Evolutionary conservation across 2,113 vertebrate genomes (phyloP).

Genomic region (Hippocampus barbouri): DNA sequence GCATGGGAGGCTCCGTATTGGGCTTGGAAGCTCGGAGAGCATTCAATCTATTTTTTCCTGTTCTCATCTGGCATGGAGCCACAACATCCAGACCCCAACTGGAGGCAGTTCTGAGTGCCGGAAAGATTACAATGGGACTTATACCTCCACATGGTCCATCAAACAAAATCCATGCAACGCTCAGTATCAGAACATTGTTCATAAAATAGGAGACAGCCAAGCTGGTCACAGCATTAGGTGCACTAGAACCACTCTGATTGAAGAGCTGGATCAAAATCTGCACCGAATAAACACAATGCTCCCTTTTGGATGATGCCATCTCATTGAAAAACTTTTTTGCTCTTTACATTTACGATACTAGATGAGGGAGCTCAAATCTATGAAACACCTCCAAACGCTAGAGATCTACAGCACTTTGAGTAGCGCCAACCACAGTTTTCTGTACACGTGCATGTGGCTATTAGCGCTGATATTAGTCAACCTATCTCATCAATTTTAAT

Average conservation of each 20-base stretch:
- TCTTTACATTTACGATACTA: background rate
- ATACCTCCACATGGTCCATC: conserved; percentile 2
- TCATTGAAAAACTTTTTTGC: background rate
- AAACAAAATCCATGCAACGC: background rate
- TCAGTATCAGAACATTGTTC: background rate
- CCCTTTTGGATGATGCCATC: background rate
- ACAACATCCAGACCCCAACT: conserved; percentile 26
- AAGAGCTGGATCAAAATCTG: background rate
- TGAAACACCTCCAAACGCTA: too few relatives aligned
- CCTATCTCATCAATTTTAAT: too few relatives aligned
- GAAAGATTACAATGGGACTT: conserved; percentile 13
- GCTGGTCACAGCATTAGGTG: background rate
- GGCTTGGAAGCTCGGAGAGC: conserved; percentile 35
- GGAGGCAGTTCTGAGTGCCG: background rate
- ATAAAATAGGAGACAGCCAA: background rate
- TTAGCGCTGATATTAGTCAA: too few relatives aligned
- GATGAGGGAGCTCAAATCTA: background rate
- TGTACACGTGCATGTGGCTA: too few relatives aligned
- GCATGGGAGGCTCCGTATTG: conserved; percentile 45
- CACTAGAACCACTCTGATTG: background rate
- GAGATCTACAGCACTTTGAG: too few relatives aligned
- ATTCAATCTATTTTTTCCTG: conserved; percentile 35
- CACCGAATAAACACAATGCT: background rate
- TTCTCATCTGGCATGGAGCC: conserved; percentile 22
- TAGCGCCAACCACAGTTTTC: too few relatives aligned